Evolutionary conservation across 2,113 vertebrate genomes (phyloP), one percentile per base, ranked within the genome.

Genomic region (Lepus americanus): DNA sequence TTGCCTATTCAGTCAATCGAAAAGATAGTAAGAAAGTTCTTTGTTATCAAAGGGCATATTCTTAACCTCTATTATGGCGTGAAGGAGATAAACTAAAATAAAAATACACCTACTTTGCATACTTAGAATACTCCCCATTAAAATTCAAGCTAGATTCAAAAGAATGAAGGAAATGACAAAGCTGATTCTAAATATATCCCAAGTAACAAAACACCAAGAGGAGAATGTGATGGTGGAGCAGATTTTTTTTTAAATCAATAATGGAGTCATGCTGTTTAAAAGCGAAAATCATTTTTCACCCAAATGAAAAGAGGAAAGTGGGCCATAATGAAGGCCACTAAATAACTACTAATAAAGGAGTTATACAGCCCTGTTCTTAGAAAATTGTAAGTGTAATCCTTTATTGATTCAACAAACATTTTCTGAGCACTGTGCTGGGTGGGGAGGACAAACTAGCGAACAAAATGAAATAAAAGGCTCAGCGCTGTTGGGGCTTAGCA

Each of bases 81-180:
- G 6, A 69, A 87, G 20, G 55, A 95, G 93, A 95, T 64, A 90
- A 95, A 94, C 55, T 67, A 88, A 94, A 97, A 97, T 87, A 92
- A 96, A 95, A 95, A 95, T 55, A 93, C 49, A 77, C 51, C 51
- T 87, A 61, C 31, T 94, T 80, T 95, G 61, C n/a, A 87, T 77
- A 69, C 17, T 39, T 11, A 94, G 13, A 94, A 31, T 67, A 64
- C 17, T 87, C 39, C 83, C 78, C 44, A 4, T 89, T 87, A 66
- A 88, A 95, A 92, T 79, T 64, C 22, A 83, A 80, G 36, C 79
- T 61, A 27, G 49, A 89, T 77, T 44, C 49, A 44, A 83, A 93
- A 95, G 66, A 63, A 87, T 77, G 33, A 39, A 90, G 64, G 92
- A 82, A 33, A 51, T 44, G 11, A 76, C 44, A 72, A 77, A 87